phyloP scores from a whole-genome alignment of 2,888 invertebrate genomes.

The Pristionchus arcanus region DNA sequence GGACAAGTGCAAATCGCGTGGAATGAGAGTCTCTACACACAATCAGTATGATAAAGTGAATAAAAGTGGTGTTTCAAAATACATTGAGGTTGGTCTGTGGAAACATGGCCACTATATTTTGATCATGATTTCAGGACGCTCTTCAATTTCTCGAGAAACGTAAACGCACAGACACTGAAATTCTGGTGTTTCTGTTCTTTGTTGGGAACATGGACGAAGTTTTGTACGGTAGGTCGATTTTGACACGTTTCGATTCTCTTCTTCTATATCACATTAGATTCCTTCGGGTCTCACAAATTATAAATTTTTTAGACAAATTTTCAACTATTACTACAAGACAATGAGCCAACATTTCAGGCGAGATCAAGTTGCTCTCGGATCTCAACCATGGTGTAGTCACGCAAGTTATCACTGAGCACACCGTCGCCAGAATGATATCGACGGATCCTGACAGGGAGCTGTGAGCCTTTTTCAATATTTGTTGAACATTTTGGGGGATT shows the following conservation, averaged over 20 bases:
- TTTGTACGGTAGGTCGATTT: neutral
- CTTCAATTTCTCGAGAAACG: neutral
- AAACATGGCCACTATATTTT: neutral
- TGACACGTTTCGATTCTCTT: neutral
- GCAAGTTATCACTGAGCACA: conserved; percentile 53
- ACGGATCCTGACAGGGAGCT: neutral
- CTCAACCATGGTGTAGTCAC: conserved; percentile 55
- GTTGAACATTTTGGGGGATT: neutral
- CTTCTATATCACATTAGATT: too few relatives aligned
- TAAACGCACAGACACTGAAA: neutral
- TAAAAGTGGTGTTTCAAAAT: neutral
- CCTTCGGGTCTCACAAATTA: too few relatives aligned
- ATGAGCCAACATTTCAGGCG: conserved; percentile 27
- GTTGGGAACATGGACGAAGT: neutral
- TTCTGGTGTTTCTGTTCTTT: conserved; percentile 21
- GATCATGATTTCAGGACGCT: neutral
- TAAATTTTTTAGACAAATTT: too few relatives aligned
- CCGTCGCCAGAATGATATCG: conserved; percentile 30
- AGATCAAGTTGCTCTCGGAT: conserved; percentile 58
- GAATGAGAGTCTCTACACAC: neutral
- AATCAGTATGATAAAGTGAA: neutral
- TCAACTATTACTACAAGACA: too few relatives aligned
- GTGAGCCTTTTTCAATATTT: neutral
- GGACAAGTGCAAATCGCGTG: neutral
- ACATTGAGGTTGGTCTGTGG: neutral